Evolutionary conservation across 2,797 vertebrate species (phyloP), one percentile per base, ranked within the genome.

Genomic region (Cygnus olor): DNA sequence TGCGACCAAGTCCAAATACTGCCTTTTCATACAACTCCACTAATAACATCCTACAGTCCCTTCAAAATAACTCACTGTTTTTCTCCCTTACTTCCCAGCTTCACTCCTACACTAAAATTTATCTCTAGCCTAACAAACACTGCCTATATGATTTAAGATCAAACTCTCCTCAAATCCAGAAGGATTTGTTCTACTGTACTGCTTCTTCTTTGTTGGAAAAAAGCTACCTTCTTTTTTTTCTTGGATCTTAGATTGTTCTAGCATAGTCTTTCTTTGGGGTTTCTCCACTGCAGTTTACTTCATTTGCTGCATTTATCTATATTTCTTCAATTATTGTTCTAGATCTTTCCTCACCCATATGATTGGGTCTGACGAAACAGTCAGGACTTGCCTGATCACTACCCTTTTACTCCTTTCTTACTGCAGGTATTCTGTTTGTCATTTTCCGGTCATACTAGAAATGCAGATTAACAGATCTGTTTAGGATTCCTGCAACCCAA

Each of bases 401-500:
- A 58, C 14, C 17, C 16, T 40, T 45, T 70, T 60, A 5, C 21
- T 22, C 17, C 51, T 16, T 77, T 54, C 38, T 73, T 84, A 80
- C 16, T 51, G 61, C 22, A 76, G 32, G 27, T 28, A 89, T 14
- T 49, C 10, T 27, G 45, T 49, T 40, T 73, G 38, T 30, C 25
- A 19, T 58, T 77, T 76, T 56, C 22, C 28, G 66, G 25, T 42
- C 25, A 38, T 13, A 25, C 0, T 21, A 14, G 30, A 79, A 90
- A 92, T 2, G 4, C 7, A 38, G 81, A 32, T 12, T 27, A 81
- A 77, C 25, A 72, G n/a, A 87, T 22, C 32, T 44, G 22, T 57
- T 79, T 6, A 72, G 36, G 14, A 85, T 49, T 69, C n/a, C 38
- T 73, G 74, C 0, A 0, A 63, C 9, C 0, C 2, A 73, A 47